Evolutionary conservation across 1,140 invertebrate species (phyloP).

Genomic region (Drosophila ogumai): DNA sequence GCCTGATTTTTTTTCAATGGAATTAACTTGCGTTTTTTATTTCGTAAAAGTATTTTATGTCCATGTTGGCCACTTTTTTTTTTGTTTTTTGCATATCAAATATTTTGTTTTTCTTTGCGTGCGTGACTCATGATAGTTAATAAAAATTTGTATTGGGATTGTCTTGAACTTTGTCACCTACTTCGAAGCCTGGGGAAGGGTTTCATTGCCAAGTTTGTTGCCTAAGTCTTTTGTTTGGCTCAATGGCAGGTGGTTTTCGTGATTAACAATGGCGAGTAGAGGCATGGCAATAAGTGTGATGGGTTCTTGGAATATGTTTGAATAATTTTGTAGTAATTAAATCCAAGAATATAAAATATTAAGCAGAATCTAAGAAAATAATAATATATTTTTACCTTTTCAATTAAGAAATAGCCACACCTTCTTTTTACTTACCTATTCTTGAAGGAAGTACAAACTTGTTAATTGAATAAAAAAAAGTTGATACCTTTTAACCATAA

Average conservation of each 20-base stretch:
- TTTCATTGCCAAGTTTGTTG: constrained; percentile 66
- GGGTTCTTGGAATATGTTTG: constrained; percentile 8
- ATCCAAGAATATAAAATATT: neutral
- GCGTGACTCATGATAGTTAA: constrained; percentile 60
- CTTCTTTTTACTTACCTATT: too few species aligned
- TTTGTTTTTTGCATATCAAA: constrained; percentile 2
- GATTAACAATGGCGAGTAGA: constrained; percentile 22
- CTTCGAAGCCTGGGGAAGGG: constrained; percentile 13
- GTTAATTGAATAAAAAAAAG: too few species aligned
- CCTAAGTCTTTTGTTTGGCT: constrained; percentile 69
- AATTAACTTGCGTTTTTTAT: constrained; percentile 70
- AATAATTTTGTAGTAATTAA: constrained; percentile 3
- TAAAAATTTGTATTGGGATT: constrained; percentile 39
- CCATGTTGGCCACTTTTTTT: constrained; percentile 31
- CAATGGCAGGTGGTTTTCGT: constrained; percentile 1
- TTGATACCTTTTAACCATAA: neutral
- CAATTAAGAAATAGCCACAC: too few species aligned
- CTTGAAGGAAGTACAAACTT: too few species aligned
- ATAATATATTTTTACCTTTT: neutral
- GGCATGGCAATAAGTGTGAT: constrained; percentile 4
- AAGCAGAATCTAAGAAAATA: neutral
- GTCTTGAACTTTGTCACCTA: constrained; percentile 48
- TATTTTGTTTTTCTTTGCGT: constrained; percentile 16
- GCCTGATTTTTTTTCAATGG: constrained; percentile 41
- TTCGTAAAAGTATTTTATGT: constrained; percentile 58